A percentile compares a stretch with the other conserved stretches of the same genome.
Evolutionary conservation across 2,113 vertebrate genomes (phyloP).

Genomic region (Sula dactylatra): DNA sequence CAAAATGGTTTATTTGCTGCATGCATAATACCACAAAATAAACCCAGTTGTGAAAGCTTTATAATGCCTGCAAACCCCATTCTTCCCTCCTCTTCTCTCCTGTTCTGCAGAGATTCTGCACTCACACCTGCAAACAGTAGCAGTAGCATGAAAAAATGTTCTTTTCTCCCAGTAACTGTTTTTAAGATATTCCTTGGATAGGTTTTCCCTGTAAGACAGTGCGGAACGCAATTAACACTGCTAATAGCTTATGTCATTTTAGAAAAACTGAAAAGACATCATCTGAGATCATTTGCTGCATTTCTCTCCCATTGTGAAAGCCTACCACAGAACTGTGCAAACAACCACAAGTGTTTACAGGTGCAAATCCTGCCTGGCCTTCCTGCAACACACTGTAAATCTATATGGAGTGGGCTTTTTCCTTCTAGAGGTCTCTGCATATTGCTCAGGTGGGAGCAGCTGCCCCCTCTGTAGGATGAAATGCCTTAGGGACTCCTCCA

Average conservation of each 20-base stretch:
- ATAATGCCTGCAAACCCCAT: neutral
- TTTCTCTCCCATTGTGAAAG: neutral
- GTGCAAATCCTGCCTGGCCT: neutral
- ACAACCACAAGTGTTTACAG: neutral
- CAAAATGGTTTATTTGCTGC: neutral
- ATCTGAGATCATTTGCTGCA: neutral
- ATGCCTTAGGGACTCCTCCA: neutral
- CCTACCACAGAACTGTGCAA: neutral
- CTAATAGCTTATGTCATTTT: neutral
- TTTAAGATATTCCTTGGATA: neutral
- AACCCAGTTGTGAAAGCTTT: neutral
- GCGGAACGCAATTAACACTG: neutral
- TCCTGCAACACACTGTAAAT: neutral
- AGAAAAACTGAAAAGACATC: neutral
- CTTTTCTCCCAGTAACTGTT: neutral
- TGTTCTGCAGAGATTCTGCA: neutral
- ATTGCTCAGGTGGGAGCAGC: neutral
- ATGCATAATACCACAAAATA: neutral
- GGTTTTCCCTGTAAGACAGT: neutral
- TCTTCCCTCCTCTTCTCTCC: neutral
- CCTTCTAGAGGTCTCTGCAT: neutral
- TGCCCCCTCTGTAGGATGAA: accelerated
- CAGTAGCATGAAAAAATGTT: neutral
- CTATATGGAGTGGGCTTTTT: neutral
- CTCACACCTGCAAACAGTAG: neutral